Conservation (phyloP, 2,797 vertebrate species). For the Agapornis canus region DNA sequence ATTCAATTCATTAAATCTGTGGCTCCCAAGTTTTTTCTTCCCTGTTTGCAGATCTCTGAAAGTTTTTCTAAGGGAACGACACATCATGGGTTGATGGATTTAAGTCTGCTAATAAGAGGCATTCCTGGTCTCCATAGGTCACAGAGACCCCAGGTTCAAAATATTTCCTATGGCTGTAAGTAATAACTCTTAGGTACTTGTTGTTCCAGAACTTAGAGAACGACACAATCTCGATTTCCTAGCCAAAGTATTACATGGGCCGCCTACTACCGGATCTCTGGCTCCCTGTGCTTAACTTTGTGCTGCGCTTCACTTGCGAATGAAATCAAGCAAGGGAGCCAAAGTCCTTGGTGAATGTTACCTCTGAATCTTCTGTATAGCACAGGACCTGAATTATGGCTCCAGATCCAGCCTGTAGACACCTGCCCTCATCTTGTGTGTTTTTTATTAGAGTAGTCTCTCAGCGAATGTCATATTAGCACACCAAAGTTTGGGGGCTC, state of each 20-base stretch:
- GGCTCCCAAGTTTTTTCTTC: neutral
- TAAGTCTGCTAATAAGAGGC: neutral
- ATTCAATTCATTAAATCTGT: neutral
- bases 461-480: neutral
- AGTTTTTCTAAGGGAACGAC: neutral
- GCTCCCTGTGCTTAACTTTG: neutral
- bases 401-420: neutral
- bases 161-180: neutral
- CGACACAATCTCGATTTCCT: neutral
- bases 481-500: neutral
- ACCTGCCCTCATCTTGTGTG: neutral
- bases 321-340: neutral
- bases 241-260: neutral
- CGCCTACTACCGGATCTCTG: neutral
- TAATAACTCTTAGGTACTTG: neutral
- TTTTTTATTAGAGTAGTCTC: neutral
- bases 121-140: neutral
- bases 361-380: neutral
- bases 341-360: neutral
- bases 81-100: neutral
- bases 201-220: neutral
- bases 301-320: conserved; percentile 25
- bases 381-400: neutral
- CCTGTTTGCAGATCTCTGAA: neutral
- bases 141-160: neutral